Evolutionary conservation across 1,140 invertebrate genomes (phyloP).

Genomic region (Cepaea nemoralis): DNA sequence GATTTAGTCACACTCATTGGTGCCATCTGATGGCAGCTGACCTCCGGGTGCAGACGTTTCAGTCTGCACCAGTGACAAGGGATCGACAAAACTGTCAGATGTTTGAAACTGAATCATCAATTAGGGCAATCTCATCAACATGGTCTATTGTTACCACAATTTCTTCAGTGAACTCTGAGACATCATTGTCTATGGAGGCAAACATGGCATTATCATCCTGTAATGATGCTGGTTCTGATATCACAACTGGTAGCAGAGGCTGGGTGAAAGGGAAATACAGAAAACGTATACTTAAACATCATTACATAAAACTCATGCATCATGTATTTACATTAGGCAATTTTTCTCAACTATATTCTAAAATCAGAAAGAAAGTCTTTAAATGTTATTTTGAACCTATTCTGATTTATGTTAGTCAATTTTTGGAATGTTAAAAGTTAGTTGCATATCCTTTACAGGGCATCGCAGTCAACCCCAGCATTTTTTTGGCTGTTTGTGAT

Average conservation of each 20-base stretch:
- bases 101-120: background rate
- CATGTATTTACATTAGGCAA: too few relatives aligned
- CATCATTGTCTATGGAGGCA: background rate
- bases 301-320: background rate
- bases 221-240: background rate
- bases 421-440: too few relatives aligned
- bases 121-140: slow-evolving; percentile 3
- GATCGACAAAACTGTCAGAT: slow-evolving; percentile 3
- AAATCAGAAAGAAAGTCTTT: background rate
- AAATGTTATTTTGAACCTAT: too few relatives aligned
- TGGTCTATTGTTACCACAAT: slow-evolving; percentile 33
- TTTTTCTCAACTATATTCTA: too few relatives aligned
- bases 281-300: background rate
- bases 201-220: slow-evolving; percentile 13
- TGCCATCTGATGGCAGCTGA: slow-evolving; percentile 16
- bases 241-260: background rate
- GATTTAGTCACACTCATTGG: slow-evolving; percentile 46
- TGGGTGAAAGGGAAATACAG: background rate
- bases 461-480: too few relatives aligned
- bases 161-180: slow-evolving; percentile 28
- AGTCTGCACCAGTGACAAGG: background rate
- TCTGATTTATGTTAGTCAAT: too few relatives aligned
- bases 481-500: too few relatives aligned
- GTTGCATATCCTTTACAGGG: too few relatives aligned
- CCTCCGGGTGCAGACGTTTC: background rate